phyloP scores from a whole-genome alignment of 2,888 invertebrate genomes.

The Ormia ochracea region DNA sequence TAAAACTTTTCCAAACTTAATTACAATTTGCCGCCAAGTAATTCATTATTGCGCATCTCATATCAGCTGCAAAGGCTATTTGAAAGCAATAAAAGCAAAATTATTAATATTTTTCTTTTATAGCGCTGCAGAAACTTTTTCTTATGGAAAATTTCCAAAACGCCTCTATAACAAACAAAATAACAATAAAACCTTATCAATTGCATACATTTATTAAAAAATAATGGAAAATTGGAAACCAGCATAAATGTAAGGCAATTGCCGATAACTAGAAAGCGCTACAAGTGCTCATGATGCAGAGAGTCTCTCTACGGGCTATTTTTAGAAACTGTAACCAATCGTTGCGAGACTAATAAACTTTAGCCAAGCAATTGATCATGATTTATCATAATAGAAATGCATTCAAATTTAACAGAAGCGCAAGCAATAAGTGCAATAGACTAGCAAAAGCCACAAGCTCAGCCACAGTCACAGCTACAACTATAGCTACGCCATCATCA shows the following conservation, averaged over 20 bases:
- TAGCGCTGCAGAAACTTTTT: slow-evolving; percentile 9
- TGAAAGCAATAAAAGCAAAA: neutral
- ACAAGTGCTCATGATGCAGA: slow-evolving; percentile 12
- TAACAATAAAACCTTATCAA: slow-evolving; percentile 42
- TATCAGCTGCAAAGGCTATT: neutral
- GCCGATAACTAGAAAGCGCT: slow-evolving; percentile 2
- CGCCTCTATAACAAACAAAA: slow-evolving; percentile 8
- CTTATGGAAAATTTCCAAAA: slow-evolving; percentile 43
- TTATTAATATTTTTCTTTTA: neutral
- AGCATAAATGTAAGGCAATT: slow-evolving; percentile 28
- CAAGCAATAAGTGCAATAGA: slow-evolving; percentile 13
- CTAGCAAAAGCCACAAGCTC: no score
- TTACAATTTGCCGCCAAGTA: slow-evolving; percentile 31
- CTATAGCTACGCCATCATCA: no score
- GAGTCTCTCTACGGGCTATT: slow-evolving; percentile 15
- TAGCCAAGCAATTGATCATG: neutral
- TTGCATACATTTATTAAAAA: neutral
- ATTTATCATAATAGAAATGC: neutral
- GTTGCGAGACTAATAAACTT: slow-evolving; percentile 42
- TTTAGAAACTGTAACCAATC: slow-evolving; percentile 52
- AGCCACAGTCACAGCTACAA: no score
- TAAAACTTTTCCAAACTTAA: neutral
- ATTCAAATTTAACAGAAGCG: slow-evolving; percentile 28
- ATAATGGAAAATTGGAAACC: neutral
- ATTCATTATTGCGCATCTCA: slow-evolving; percentile 6